Conservation (phyloP, 2,797 vertebrate species). For the Takifugu rubripes region DNA sequence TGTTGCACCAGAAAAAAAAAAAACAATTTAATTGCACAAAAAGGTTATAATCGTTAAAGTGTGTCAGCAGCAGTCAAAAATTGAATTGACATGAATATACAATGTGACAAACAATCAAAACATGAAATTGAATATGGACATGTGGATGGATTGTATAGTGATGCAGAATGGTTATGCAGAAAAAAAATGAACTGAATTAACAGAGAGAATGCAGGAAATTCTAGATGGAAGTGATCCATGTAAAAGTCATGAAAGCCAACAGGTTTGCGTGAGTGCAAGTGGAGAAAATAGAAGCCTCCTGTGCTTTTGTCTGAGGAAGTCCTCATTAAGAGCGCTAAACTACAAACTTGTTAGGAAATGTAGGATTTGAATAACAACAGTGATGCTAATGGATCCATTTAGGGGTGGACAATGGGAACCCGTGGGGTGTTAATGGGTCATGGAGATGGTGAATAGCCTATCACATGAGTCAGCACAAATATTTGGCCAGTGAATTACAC, state of each 20-base stretch:
- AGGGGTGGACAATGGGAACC: constrained; percentile 71
- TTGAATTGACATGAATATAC: too few relatives aligned
- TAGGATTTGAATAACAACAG: constrained; percentile 78
- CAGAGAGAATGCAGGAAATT: not conserved
- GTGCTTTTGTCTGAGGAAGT: constrained; percentile 61
- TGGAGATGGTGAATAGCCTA: constrained; percentile 75
- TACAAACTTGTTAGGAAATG: constrained; percentile 74
- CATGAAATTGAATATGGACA: too few relatives aligned
- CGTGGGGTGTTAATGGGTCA: constrained; percentile 75
- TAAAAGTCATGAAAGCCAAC: constrained; percentile 14
- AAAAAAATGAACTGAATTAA: too few relatives aligned
- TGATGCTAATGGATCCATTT: constrained; percentile 72
- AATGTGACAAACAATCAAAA: too few relatives aligned
- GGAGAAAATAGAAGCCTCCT: constrained; percentile 59
- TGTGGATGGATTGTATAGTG: too few relatives aligned
- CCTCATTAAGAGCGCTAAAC: constrained; percentile 81
- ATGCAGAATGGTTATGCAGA: too few relatives aligned
- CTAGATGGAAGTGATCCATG: not conserved
- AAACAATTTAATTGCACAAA: too few relatives aligned
- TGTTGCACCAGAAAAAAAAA: too few relatives aligned
- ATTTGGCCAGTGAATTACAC: constrained; percentile 74
- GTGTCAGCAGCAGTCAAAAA: too few relatives aligned
- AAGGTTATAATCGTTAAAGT: too few relatives aligned
- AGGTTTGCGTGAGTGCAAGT: constrained; percentile 40
- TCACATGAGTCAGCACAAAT: constrained; percentile 81